phyloP scores from a whole-genome alignment of 2,888 invertebrate genomes.

The Lepidochrysops patricia region DNA sequence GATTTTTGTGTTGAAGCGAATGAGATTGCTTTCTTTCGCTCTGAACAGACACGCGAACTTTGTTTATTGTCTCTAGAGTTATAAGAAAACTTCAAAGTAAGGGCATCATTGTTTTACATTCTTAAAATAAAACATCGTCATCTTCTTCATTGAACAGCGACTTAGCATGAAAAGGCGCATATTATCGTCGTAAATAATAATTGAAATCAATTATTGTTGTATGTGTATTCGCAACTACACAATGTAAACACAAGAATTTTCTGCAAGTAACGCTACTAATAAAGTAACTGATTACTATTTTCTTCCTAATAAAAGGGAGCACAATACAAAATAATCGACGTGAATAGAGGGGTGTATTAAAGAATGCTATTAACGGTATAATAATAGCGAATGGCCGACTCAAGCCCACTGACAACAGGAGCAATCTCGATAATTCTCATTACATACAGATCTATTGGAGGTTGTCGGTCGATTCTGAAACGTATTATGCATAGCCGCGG shows the following conservation, averaged over 20 bases:
- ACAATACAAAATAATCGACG: conserved; percentile 63
- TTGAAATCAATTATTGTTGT: neutral
- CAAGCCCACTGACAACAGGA: conserved; percentile 64
- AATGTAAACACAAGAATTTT: conserved; percentile 32
- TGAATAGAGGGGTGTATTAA: conserved; percentile 55
- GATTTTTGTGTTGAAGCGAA: neutral
- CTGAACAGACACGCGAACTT: neutral
- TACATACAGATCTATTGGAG: conserved; percentile 69
- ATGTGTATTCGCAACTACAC: neutral
- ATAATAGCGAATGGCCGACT: conserved; percentile 42
- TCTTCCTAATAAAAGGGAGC: conserved; percentile 51
- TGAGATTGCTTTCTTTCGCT: neutral
- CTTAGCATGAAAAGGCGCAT: neutral
- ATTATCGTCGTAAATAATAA: neutral
- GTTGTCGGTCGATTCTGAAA: conserved; percentile 61
- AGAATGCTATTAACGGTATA: conserved; percentile 60
- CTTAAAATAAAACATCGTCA: neutral
- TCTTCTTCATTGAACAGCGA: neutral
- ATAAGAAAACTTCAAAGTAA: neutral
- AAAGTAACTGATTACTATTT: conserved; percentile 68
- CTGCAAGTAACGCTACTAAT: conserved; percentile 66
- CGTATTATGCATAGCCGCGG: conserved; percentile 61
- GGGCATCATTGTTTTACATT: neutral
- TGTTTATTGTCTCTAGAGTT: neutral
- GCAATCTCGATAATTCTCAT: conserved; percentile 72